These are phyloP conservation scores for Hydropotes inermis DNA, from an alignment of 2,113 vertebrate genomes.

Conservation along the genomic window DNA sequence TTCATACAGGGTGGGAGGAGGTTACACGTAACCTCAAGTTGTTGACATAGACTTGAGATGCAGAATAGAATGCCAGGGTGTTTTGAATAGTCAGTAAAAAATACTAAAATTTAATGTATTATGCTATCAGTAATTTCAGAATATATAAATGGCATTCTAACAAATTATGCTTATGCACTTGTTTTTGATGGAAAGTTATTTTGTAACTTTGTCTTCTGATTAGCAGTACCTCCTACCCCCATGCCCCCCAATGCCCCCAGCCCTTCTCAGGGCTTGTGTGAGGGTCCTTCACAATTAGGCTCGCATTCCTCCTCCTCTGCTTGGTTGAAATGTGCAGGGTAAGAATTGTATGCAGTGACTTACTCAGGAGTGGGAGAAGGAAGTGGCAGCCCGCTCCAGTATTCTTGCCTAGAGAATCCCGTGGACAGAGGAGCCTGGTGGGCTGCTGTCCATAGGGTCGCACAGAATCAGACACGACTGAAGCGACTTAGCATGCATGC, in stretches of 20 bases:
- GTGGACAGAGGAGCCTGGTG: not conserved
- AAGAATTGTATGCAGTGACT: not conserved
- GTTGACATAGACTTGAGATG: not conserved
- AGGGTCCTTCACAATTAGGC: not conserved
- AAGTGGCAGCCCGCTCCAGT: not conserved
- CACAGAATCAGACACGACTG: not conserved
- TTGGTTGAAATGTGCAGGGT: not conserved
- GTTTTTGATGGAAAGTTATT: not conserved
- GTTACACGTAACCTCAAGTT: not conserved
- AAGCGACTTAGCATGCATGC: not conserved
- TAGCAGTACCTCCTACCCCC: not conserved
- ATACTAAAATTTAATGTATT: not conserved
- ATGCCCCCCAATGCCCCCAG: rapidly evolving
- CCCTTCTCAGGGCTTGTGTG: not conserved
- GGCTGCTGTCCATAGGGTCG: not conserved
- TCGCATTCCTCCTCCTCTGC: not conserved
- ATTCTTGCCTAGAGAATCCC: not conserved
- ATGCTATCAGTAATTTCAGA: not conserved
- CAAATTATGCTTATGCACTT: not conserved
- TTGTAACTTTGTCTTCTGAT: not conserved
- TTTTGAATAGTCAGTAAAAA: not conserved
- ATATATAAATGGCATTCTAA: not conserved
- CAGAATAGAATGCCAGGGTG: not conserved
- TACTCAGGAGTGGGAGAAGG: not conserved
- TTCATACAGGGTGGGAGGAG: not conserved